Evolutionary conservation across 2,113 vertebrate genomes (phyloP), one percentile per base, ranked within the genome.

Genomic region (Dromiciops gliroides): DNA sequence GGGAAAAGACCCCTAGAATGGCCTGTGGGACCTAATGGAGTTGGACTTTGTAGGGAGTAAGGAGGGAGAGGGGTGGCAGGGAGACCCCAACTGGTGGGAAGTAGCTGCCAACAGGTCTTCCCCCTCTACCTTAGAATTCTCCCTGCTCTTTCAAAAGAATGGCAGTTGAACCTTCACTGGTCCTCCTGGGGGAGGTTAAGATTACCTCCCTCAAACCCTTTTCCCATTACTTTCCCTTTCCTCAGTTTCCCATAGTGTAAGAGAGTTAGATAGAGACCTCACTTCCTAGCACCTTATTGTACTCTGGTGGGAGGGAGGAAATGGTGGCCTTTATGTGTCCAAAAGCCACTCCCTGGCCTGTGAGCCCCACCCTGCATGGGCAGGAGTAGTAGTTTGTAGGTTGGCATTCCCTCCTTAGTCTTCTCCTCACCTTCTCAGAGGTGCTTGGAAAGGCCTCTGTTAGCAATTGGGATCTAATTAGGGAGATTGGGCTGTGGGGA

Each of bases 81-180:
- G 56, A 31, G 67, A 75, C 67, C 16, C 37, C 67, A 93, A 92
- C 89, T 8, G 10, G 67, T 50, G 31, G 91, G 90, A 51, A 96
- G 31, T 50, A 90, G 91, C 93, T 92, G 93, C 94, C 92, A 91
- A 93, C 67, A 75, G 67, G 67, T 75, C 37, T 75, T 44, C 19
- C 83, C 93, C 47, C 56, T 95, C 95, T 94, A 51, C 89, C 90
- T 94, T 97, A 95, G 97, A 98, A 97, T 97, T 97, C 96, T 97
- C 90, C 89, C 94, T 89, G 37, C 92, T 89, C 52, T 97, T 95
- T 96, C 89, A 92, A 56, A 96, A 97, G 95, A 97, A 92, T 96
- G 97, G 93, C 97, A 96, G 97, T 98, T 98, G 95, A 97, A 83
- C 90, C 28, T 75, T 96, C 97, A 95, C 97, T 96, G 96, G 95